Evolutionary conservation across 2,797 vertebrate genomes (phyloP).

Genomic region (Gallirallus australis): DNA sequence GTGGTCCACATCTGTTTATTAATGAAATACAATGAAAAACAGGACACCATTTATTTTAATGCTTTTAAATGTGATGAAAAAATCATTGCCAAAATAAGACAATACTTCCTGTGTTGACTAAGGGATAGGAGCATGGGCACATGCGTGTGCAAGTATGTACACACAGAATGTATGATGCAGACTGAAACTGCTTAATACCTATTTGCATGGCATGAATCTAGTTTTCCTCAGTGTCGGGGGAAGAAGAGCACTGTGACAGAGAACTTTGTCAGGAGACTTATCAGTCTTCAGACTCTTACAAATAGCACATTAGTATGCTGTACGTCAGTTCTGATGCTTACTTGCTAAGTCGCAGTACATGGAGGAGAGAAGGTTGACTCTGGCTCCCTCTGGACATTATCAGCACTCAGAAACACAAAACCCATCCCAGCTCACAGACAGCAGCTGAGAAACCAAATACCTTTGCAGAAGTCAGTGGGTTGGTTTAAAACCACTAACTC

Average conservation of each 20-base stretch:
- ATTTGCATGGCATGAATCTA: fast-evolving
- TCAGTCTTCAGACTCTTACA: neutral
- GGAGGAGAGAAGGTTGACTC: neutral
- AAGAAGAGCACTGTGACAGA: neutral
- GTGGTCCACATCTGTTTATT: neutral
- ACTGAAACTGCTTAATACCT: neutral
- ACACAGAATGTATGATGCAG: neutral
- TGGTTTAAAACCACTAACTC: neutral
- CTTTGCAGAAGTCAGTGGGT: neutral
- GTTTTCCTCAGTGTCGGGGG: neutral
- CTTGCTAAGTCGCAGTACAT: neutral
- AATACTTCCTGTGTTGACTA: neutral
- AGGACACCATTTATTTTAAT: neutral
- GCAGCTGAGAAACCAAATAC: neutral
- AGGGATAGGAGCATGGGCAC: neutral
- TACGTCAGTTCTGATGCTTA: fast-evolving
- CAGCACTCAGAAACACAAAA: neutral
- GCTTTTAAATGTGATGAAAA: neutral
- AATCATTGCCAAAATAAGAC: neutral
- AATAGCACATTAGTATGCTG: no score
- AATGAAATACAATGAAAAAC: neutral
- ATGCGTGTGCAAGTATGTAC: fast-evolving
- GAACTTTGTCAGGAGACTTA: neutral
- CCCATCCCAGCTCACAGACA: neutral
- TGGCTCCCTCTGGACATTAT: neutral